These are phyloP conservation scores for Homarus gammarus DNA, from an alignment of 2,888 invertebrate genomes.

Conservation along the genomic window DNA sequence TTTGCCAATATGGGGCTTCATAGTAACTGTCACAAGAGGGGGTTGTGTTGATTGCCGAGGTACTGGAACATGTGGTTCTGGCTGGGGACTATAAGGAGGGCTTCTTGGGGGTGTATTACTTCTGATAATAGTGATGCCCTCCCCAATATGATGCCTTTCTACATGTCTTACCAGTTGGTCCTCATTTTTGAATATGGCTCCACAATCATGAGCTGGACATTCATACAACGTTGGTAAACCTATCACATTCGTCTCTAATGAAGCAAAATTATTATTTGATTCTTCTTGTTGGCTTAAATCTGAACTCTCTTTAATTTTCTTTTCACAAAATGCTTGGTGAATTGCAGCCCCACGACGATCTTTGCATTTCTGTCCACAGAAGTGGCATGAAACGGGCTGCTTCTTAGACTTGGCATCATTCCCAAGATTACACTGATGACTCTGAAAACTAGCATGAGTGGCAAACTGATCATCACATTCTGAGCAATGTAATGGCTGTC, in stretches of 20 bases:
- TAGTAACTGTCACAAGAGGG: slow-evolving; percentile 64
- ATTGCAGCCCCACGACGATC: slow-evolving; percentile 58
- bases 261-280: not conserved
- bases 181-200: slow-evolving; percentile 59
- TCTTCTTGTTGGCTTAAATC: not conserved
- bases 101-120: not conserved
- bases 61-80: not conserved
- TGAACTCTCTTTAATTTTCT: not conserved
- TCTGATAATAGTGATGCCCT: slow-evolving; percentile 12
- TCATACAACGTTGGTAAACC: slow-evolving; percentile 21
- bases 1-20: slow-evolving; percentile 65
- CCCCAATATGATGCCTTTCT: slow-evolving; percentile 47
- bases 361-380: slow-evolving; percentile 63
- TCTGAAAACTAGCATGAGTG: slow-evolving; percentile 29
- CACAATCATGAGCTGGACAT: slow-evolving; percentile 59
- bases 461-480: slow-evolving; percentile 44
- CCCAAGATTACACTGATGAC: slow-evolving; percentile 22
- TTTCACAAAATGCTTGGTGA: slow-evolving; percentile 59
- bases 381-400: slow-evolving; percentile 49
- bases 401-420: slow-evolving; percentile 16
- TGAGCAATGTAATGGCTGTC: slow-evolving; percentile 28
- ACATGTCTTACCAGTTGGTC: slow-evolving; percentile 37
- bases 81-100: not conserved
- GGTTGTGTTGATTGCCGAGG: slow-evolving; percentile 2
- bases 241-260: not conserved